These are phyloP conservation scores for Cochlearius cochlearius DNA, from an alignment of 2,113 vertebrate species.

Conservation along the genomic window DNA sequence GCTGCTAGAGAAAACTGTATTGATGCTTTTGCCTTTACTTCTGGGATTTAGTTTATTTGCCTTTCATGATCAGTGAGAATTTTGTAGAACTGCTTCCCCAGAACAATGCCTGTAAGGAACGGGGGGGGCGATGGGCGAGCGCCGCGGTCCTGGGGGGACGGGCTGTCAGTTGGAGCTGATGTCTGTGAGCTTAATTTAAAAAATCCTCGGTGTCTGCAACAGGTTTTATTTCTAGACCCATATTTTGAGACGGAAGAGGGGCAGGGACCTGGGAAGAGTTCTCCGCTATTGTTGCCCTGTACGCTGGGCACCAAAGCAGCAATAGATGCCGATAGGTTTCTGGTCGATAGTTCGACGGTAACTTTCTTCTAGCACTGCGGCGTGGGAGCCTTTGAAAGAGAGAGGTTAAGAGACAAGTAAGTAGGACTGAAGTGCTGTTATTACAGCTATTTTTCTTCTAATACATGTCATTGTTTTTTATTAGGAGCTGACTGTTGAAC, in stretches of 20 bases:
- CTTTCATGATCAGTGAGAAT: slow-evolving; percentile 22
- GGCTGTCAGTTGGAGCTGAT: not conserved
- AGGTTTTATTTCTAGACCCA: not conserved
- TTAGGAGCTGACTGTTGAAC: slow-evolving; percentile 63
- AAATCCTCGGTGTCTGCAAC: not conserved
- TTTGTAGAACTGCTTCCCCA: not conserved
- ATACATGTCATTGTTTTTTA: slow-evolving; percentile 63
- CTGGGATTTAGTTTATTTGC: slow-evolving; percentile 37
- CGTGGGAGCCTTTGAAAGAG: slow-evolving; percentile 59
- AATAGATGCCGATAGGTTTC: slow-evolving; percentile 1
- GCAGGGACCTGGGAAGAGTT: not conserved
- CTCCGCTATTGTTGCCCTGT: not conserved
- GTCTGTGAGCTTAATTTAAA: slow-evolving; percentile 5
- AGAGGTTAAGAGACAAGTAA: slow-evolving; percentile 66
- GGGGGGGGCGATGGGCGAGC: not conserved
- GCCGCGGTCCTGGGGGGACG: accelerated
- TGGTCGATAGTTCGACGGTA: slow-evolving; percentile 46
- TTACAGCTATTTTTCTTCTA: slow-evolving; percentile 70
- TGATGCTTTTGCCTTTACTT: slow-evolving; percentile 17
- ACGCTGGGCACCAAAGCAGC: not conserved
- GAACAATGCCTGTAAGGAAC: not conserved
- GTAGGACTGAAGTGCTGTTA: slow-evolving; percentile 63
- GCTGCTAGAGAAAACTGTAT: not conserved
- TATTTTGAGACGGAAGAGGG: not conserved
- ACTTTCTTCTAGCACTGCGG: slow-evolving; percentile 16